These are phyloP conservation scores for Mythimna lalbum DNA, from an alignment of 2,888 invertebrate genomes.

Conservation along the genomic window DNA sequence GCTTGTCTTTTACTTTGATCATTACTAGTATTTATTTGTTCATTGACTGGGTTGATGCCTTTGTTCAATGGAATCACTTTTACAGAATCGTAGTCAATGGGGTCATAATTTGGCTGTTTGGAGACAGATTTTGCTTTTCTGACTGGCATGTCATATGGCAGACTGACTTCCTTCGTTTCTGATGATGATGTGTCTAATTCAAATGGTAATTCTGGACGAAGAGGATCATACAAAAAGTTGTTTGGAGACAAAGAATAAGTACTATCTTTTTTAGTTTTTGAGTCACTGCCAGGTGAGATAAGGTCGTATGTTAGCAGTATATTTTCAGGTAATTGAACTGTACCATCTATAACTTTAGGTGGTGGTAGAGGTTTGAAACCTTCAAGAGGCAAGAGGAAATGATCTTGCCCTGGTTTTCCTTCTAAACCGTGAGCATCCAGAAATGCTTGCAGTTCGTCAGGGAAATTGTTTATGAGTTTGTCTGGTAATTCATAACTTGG, in stretches of 20 bases:
- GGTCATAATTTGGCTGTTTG: slow-evolving; percentile 76
- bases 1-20: slow-evolving; percentile 83
- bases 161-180: slow-evolving; percentile 76
- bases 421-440: slow-evolving; percentile 83
- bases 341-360: slow-evolving; percentile 81
- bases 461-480: slow-evolving; percentile 75
- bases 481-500: slow-evolving; percentile 72
- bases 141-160: slow-evolving; percentile 83
- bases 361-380: slow-evolving; percentile 87
- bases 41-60: slow-evolving; percentile 80
- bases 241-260: slow-evolving; percentile 70
- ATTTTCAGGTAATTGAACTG: slow-evolving; percentile 85
- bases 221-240: slow-evolving; percentile 83
- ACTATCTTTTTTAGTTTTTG: slow-evolving; percentile 66
- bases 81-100: slow-evolving; percentile 84
- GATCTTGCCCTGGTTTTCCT: slow-evolving; percentile 81
- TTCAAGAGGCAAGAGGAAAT: slow-evolving; percentile 84
- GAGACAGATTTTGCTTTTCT: slow-evolving; percentile 76
- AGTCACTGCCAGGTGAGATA: slow-evolving; percentile 74
- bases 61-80: slow-evolving; percentile 86
- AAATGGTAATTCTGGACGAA: slow-evolving; percentile 80
- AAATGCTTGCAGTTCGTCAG: slow-evolving; percentile 84
- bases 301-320: slow-evolving; percentile 84
- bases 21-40: slow-evolving; percentile 69
- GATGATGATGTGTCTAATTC: slow-evolving; percentile 85